These are phyloP conservation scores for Hydractinia echinata DNA, from an alignment of 30 jellyfish, hydroid and myxozoan genomes.

Conservation along the genomic window DNA sequence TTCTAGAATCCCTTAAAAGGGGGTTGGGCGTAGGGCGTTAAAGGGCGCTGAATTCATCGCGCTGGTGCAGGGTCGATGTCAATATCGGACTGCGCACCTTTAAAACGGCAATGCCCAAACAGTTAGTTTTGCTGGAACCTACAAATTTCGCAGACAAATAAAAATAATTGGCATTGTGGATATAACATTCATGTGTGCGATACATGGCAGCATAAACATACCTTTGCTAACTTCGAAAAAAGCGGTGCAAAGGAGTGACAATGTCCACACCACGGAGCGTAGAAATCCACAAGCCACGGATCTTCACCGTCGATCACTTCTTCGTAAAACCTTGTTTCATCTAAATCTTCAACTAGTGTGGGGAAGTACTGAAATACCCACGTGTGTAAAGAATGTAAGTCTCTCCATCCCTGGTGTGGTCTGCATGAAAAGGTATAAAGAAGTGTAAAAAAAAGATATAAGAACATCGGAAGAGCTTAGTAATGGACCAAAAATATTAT, in stretches of 20 bases:
- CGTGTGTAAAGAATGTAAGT: slow-evolving; percentile 59
- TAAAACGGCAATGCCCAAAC: neutral
- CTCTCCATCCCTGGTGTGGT: slow-evolving; percentile 93
- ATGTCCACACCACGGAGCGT: slow-evolving; percentile 97
- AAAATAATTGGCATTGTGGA: neutral
- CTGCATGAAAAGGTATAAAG: slow-evolving; percentile 32
- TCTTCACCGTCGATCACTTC: slow-evolving; percentile 57
- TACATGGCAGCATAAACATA: slow-evolving; percentile 2
- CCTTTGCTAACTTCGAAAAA: slow-evolving; percentile 68
- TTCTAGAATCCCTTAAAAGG: too few species aligned
- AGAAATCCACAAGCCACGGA: slow-evolving; percentile 90
- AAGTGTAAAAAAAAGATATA: neutral
- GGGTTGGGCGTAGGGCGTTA: too few species aligned
- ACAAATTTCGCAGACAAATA: neutral
- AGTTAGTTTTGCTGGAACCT: neutral
- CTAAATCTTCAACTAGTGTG: slow-evolving; percentile 68
- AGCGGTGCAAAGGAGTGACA: slow-evolving; percentile 88
- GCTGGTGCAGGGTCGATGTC: too few species aligned
- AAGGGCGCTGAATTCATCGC: too few species aligned
- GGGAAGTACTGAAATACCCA: slow-evolving; percentile 89
- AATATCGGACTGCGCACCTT: too few species aligned
- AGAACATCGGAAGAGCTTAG: neutral
- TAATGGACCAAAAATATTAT: neutral
- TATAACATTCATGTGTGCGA: neutral
- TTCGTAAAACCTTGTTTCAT: slow-evolving; percentile 58